Conservation (phyloP, 2,113 vertebrate genomes). For the Muscicapa adusta region DNA sequence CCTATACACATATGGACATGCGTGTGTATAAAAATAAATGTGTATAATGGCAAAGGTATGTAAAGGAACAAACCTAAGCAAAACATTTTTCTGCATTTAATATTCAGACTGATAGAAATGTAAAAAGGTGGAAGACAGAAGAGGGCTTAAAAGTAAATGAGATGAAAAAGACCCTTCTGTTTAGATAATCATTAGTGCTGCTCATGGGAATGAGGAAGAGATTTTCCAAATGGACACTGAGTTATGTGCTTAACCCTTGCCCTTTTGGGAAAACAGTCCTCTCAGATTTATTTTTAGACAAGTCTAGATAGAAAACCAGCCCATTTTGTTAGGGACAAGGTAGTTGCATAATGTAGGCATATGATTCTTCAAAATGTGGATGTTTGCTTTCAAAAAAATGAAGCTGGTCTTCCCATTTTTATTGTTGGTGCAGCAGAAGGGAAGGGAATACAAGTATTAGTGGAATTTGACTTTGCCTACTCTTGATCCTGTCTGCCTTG, state of each 20-base stretch:
- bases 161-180: background rate
- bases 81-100: background rate
- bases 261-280: background rate
- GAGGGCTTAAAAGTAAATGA: background rate
- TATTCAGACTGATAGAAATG: background rate
- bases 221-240: background rate
- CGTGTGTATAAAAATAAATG: background rate
- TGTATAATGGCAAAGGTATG: background rate
- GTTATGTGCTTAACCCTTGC: background rate
- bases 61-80: background rate
- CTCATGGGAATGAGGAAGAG: background rate
- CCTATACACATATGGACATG: background rate
- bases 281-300: conserved; percentile 19
- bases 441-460: background rate
- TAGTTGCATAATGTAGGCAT: background rate
- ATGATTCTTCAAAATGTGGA: background rate
- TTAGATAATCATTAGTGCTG: background rate
- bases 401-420: background rate
- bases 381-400: background rate
- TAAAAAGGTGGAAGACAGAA: background rate
- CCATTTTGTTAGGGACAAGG: background rate
- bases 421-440: background rate
- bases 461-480: background rate
- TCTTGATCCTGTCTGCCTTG: background rate
- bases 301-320: background rate